Base-by-base conservation (phyloP, 2,888 invertebrate species). In the Neoascia interrupta region DNA sequence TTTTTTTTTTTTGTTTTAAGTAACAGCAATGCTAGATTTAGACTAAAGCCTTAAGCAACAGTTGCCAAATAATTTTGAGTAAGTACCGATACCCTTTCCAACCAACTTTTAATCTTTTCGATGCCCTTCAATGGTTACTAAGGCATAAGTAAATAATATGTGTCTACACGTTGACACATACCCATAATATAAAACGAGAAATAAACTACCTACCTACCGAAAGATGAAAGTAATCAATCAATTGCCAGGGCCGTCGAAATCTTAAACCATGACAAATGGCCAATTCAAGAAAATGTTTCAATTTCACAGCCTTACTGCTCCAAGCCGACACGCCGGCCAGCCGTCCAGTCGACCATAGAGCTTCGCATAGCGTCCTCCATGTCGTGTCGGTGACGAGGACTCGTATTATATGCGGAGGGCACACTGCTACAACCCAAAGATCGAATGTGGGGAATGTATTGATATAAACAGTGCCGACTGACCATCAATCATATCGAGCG, bases 261-360 rank as follows among this genome's bases (percentile, higher is more conserved):
- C 79, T 79, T 79, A 79, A 79, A 79, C 79, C 79, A 79, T 79
- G 79, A 79, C 79, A 79, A 79, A 79, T 79, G 79, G 79, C 79
- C 79, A 79, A 79, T 79, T 79, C 79, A 79, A 73, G 79, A 79
- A 79, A 79, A 79, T 79, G 79, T 79, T 79, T 79, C 79, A 79
- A 79, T 79, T 79, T 79, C 73, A 79, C 73, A 73, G 79, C 54
- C 79, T 39, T 39, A 75, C 69, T 69, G 51, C 63, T 43, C 37
- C 39, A 16, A 45, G 31, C 4, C 19, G 37, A 34, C 43, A 19
- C 51, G 51, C 19, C 34, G n/a, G 23, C 51, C 21, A 11, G 10
- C 21, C 49, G 21, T 5, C 36, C 26, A 1, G 47, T 18, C 19
- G 2, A 13, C 11, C 6, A 16, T 13, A 3, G 19, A 31, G 6